phyloP scores from a whole-genome alignment of 2,888 invertebrate species.

The Sesia apiformis region DNA sequence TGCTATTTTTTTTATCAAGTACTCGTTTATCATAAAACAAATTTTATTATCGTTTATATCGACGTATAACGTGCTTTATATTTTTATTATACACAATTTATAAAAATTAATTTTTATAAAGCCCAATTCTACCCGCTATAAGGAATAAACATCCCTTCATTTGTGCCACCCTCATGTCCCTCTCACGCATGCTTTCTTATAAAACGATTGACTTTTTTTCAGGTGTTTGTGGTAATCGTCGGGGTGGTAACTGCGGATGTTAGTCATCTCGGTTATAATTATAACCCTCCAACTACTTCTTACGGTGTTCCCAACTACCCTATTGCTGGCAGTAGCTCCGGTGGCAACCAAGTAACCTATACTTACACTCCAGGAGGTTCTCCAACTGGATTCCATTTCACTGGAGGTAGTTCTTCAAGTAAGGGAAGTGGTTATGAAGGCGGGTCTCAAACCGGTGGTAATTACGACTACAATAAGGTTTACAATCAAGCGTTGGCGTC shows the following conservation, averaged over 20 bases:
- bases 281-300: slow-evolving; percentile 52
- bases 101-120: too few species aligned
- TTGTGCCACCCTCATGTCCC: too few species aligned
- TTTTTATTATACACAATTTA: too few species aligned
- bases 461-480: neutral
- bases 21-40: too few species aligned
- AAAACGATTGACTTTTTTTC: slow-evolving; percentile 14
- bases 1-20: too few species aligned
- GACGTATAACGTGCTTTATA: too few species aligned
- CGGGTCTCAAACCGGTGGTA: slow-evolving; percentile 1
- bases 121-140: too few species aligned
- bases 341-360: neutral
- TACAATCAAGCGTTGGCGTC: neutral
- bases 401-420: neutral
- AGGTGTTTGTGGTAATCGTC: slow-evolving; percentile 38
- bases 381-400: neutral
- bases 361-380: slow-evolving; percentile 1
- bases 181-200: too few species aligned
- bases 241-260: slow-evolving; percentile 48
- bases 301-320: slow-evolving; percentile 53
- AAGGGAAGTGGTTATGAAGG: neutral
- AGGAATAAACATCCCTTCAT: too few species aligned
- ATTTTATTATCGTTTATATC: too few species aligned
- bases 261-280: slow-evolving; percentile 44
- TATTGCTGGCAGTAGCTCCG: slow-evolving; percentile 15